Conservation (phyloP, 2,888 invertebrate species). For the Pseudococcus jackbeardsleyi region DNA sequence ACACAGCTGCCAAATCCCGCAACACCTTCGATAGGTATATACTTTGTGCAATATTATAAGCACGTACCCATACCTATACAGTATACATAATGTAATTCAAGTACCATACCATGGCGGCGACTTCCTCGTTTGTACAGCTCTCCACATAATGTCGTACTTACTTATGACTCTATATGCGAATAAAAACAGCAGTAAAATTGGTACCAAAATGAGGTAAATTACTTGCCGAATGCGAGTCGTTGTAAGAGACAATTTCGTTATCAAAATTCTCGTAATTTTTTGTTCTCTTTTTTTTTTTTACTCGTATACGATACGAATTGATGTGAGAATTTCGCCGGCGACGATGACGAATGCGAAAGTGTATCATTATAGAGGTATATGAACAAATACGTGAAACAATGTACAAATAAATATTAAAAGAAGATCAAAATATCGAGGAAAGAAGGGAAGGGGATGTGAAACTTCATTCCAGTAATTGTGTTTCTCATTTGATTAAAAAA, state of each 20-base stretch:
- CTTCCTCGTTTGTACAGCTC: background rate
- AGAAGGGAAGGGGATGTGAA: background rate
- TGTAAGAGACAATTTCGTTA: background rate
- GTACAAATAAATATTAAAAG: background rate
- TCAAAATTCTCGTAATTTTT: background rate
- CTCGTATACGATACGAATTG: background rate
- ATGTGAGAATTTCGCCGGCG: background rate
- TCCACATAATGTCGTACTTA: background rate
- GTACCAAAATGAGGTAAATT: background rate
- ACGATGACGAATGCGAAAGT: background rate
- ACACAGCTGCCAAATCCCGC: background rate
- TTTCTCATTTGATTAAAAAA: too few relatives aligned
- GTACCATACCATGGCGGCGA: background rate
- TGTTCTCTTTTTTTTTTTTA: background rate
- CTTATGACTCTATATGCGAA: background rate
- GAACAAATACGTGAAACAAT: background rate
- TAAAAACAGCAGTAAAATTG: background rate
- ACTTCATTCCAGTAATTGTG: background rate
- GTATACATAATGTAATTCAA: background rate
- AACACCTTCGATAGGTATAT: background rate
- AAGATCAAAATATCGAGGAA: background rate
- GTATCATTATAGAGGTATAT: background rate
- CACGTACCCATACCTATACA: too few relatives aligned
- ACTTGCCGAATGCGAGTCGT: background rate
- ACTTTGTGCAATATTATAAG: background rate